Percentiles rank a stretch among this genome's conserved stretches.
These are phyloP conservation scores for Pantherophis alleghaniensis DNA, from an alignment of 2,797 vertebrate species.

Conservation along the genomic window DNA sequence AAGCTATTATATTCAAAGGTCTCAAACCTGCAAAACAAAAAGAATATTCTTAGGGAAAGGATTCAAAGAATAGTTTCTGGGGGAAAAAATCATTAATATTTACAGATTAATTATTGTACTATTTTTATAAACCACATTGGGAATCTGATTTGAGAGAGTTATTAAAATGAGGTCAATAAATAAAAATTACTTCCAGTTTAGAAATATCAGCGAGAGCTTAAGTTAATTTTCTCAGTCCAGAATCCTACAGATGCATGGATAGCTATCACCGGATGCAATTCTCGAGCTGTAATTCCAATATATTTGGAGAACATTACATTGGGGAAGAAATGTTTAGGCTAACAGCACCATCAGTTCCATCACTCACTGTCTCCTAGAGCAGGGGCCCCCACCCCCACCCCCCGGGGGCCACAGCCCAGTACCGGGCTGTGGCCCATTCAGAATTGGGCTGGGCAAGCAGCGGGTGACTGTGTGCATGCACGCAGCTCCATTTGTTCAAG, in stretches of 20 bases:
- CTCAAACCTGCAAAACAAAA: slow-evolving; percentile 83
- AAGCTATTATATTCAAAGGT: slow-evolving; percentile 97
- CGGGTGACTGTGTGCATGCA: too few relatives aligned
- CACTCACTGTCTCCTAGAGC: not conserved
- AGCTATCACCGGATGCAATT: not conserved
- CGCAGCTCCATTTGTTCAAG: too few relatives aligned
- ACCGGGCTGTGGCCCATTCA: too few relatives aligned
- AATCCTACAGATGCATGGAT: not conserved
- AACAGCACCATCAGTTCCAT: not conserved
- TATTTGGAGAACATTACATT: not conserved
- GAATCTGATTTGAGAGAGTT: not conserved
- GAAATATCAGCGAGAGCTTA: not conserved
- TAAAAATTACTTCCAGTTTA: not conserved
- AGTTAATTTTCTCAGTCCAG: not conserved
- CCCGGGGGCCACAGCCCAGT: accelerated
- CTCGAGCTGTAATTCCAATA: not conserved
- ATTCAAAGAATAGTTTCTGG: not conserved
- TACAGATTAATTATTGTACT: not conserved
- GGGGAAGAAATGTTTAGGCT: not conserved
- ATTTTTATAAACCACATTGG: not conserved
- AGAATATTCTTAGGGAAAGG: not conserved
- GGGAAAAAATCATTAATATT: not conserved
- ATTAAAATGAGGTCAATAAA: not conserved
- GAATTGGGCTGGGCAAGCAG: too few relatives aligned
- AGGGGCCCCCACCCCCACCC: too few relatives aligned